phyloP scores from a whole-genome alignment of 35 echinoderm and acorn worm species.

The Apostichopus parvimensis region DNA sequence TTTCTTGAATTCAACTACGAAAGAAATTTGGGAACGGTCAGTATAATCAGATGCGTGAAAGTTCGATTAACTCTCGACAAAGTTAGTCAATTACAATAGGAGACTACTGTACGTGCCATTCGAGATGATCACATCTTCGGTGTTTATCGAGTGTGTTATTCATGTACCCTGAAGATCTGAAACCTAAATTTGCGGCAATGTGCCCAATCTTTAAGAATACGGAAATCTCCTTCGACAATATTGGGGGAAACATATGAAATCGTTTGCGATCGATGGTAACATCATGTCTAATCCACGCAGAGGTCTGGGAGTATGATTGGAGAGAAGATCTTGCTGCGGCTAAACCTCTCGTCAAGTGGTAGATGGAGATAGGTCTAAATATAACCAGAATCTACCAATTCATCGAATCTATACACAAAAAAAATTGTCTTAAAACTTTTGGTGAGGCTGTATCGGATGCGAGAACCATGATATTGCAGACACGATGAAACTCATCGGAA shows the following conservation, averaged over 20 bases:
- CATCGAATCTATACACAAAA: slow-evolving; percentile 39
- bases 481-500: slow-evolving; percentile 66
- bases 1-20: too few relatives aligned
- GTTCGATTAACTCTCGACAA: too few relatives aligned
- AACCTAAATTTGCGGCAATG: slow-evolving; percentile 49
- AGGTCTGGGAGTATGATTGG: slow-evolving; percentile 68
- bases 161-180: slow-evolving; percentile 16
- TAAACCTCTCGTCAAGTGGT: slow-evolving; percentile 55
- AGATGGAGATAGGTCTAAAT: slow-evolving; percentile 18
- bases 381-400: slow-evolving; percentile 55
- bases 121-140: not conserved
- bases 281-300: slow-evolving; percentile 38
- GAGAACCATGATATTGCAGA: slow-evolving; percentile 50
- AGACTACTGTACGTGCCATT: not conserved
- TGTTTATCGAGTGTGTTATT: slow-evolving; percentile 31
- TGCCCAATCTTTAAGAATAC: slow-evolving; percentile 37
- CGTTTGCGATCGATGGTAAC: not conserved
- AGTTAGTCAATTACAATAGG: too few relatives aligned
- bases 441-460: slow-evolving; percentile 57
- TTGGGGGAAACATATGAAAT: slow-evolving; percentile 29
- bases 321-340: slow-evolving; percentile 40
- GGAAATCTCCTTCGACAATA: not conserved
- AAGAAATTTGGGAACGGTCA: too few relatives aligned
- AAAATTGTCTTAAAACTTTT: slow-evolving; percentile 50
- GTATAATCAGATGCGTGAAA: too few relatives aligned